These are phyloP conservation scores for Heliconius sara DNA, from an alignment of 2,888 invertebrate genomes.

Conservation along the genomic window DNA sequence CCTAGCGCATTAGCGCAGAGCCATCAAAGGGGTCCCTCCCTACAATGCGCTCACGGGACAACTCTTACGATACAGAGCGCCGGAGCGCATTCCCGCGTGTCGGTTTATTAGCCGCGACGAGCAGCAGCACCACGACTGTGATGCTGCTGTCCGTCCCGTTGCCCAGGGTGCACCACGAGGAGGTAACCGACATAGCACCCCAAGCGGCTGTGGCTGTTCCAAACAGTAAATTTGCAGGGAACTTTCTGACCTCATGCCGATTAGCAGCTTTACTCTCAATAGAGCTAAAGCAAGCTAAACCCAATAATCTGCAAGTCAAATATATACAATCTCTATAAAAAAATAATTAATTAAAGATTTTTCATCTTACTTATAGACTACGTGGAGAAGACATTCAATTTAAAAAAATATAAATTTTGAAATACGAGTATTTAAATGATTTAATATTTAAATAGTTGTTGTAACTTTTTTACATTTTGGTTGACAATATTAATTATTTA, in stretches of 20 bases:
- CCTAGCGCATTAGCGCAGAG: too few relatives aligned
- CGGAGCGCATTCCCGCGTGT: too few relatives aligned
- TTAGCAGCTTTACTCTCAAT: conserved; percentile 13
- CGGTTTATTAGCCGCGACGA: too few relatives aligned
- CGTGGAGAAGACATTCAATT: too few relatives aligned
- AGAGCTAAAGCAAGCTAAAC: conserved; percentile 1
- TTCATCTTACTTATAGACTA: neutral
- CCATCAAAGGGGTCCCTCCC: too few relatives aligned
- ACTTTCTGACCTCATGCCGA: conserved; percentile 53
- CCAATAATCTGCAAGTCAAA: neutral
- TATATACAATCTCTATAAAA: neutral
- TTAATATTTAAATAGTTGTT: neutral
- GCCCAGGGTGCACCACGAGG: too few relatives aligned
- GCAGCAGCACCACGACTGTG: too few relatives aligned
- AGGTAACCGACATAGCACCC: too few relatives aligned
- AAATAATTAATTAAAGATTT: neutral
- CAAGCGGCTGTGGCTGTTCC: conserved; percentile 73
- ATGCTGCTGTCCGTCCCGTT: too few relatives aligned
- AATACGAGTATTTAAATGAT: neutral
- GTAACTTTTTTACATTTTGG: neutral
- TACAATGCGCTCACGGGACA: too few relatives aligned
- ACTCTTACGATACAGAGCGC: too few relatives aligned
- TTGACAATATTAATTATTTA: neutral
- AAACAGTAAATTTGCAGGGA: conserved; percentile 61
- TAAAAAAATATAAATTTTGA: neutral